Evolutionary conservation across 2,113 vertebrate genomes (phyloP).

Genomic region (Taurulus bubalis): DNA sequence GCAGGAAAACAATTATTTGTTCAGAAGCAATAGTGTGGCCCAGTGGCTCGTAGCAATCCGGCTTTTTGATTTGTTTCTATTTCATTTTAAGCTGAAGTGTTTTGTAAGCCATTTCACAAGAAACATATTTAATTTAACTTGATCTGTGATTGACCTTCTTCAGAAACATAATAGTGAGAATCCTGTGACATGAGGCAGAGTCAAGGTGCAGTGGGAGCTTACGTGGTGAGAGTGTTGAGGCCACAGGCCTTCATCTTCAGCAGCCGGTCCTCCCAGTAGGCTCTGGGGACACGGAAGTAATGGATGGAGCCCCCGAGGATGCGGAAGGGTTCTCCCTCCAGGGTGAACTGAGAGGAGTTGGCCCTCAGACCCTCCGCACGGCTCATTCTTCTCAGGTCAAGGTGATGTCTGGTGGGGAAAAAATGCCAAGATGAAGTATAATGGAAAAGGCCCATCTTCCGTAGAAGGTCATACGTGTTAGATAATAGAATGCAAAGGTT

Average conservation of each 20-base stretch:
- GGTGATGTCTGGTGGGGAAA: neutral
- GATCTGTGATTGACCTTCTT: slow-evolving; percentile 9
- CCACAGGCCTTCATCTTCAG: slow-evolving; percentile 85
- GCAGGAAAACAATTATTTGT: neutral
- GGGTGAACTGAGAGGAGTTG: slow-evolving; percentile 82
- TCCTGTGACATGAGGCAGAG: neutral
- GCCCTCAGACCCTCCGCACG: slow-evolving; percentile 84
- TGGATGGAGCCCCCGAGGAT: slow-evolving; percentile 91
- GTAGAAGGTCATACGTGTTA: neutral
- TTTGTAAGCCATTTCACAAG: neutral
- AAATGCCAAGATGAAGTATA: neutral
- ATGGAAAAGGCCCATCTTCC: neutral
- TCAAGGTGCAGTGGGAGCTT: slow-evolving; percentile 47
- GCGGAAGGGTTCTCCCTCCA: slow-evolving; percentile 85
- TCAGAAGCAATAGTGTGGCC: neutral
- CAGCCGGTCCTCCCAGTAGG: slow-evolving; percentile 90
- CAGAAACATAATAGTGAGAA: neutral
- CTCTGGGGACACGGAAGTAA: slow-evolving; percentile 89
- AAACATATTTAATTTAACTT: slow-evolving; percentile 19
- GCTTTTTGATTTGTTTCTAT: neutral
- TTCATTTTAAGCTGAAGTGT: neutral
- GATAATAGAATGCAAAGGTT: neutral
- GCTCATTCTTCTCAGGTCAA: slow-evolving; percentile 67
- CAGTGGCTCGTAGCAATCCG: neutral
- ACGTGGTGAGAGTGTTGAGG: slow-evolving; percentile 94